These are phyloP conservation scores for Pristionchus japonicus DNA, from an alignment of 2,888 invertebrate species.

Conservation along the genomic window DNA sequence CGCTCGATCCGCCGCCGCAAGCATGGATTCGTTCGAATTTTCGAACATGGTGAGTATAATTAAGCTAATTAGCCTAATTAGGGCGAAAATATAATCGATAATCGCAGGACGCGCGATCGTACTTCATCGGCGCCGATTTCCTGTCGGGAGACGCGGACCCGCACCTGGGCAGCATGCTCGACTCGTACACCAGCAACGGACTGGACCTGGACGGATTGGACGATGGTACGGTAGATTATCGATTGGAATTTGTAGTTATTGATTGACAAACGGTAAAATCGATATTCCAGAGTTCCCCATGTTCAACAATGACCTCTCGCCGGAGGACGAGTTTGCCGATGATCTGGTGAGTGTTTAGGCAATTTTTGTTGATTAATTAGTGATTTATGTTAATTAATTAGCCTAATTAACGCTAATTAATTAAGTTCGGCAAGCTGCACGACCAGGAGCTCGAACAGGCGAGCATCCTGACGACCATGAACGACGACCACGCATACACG, in stretches of 20 bases:
- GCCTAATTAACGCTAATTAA: neutral
- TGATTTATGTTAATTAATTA: neutral
- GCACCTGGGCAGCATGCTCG: neutral
- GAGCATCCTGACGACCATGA: neutral
- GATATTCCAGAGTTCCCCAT: neutral
- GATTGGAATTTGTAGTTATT: neutral
- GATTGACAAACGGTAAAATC: neutral
- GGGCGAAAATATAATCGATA: neutral
- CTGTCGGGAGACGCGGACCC: conserved; percentile 24
- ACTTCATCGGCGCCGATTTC: conserved; percentile 20
- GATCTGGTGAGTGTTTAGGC: no score
- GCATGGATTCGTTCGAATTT: neutral
- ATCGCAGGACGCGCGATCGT: neutral
- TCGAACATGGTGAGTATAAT: neutral
- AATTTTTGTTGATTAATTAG: neutral
- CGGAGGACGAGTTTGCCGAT: conserved; percentile 20
- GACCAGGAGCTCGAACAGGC: neutral
- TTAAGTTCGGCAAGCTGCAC: neutral
- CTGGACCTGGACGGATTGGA: neutral
- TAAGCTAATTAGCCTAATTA: neutral
- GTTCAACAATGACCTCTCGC: conserved; percentile 2
- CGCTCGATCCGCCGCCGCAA: neutral
- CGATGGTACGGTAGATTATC: neutral
- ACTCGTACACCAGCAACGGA: neutral
- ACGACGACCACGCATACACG: conserved; percentile 31